Base-by-base conservation (phyloP, 2,113 vertebrate species). In the Tapirus terrestris region DNA sequence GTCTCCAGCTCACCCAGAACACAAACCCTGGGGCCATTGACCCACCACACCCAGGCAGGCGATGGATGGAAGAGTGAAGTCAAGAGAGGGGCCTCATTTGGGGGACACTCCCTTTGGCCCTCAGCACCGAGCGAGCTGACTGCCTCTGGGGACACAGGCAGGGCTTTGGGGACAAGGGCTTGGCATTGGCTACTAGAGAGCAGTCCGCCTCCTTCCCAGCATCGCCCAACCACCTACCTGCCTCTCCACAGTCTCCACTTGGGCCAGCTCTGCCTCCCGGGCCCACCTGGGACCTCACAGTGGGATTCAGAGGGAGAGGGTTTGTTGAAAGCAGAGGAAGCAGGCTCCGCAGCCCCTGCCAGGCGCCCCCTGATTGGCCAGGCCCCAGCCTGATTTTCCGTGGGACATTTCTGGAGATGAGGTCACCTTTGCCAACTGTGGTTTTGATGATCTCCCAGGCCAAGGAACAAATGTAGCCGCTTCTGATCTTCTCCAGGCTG, bases 221-320 rank as follows among this genome's bases (percentile, higher is more conserved):
- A 3, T 29, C 18, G 0, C 79, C 72, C 11, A 1, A 14, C 67
- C 36, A 9, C 11, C 1, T 4, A 9, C 11, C 1, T 4, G 36
- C 56, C 48, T 27, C 25, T 20, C 63, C 21, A 4, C 56, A 17
- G 60, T 6, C n/a, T 48, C 43, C 18, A 36, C 10, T 0, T 6
- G 3, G 43, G 31, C n/a, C 33, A 8, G 25, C 63, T 25, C 76
- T 1, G 1, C 33, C 72, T 65, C 53, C 36, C 43, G 0, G 8
- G 36, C 39, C 60, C 51, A 29, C 33, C 58, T 21, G 0, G 9
- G 45, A 17, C 23, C 56, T 23, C 48, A 60, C 8, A 2, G 68
- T 16, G 1, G 0, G 13, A 6, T 6, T 8, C 2, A 65, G 65
- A 23, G 6, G 3, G 1, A 12, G 7, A 7, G 8, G 8, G 0